Evolutionary conservation across 2,113 vertebrate species (phyloP).

Genomic region (Corythornis vintsioides): DNA sequence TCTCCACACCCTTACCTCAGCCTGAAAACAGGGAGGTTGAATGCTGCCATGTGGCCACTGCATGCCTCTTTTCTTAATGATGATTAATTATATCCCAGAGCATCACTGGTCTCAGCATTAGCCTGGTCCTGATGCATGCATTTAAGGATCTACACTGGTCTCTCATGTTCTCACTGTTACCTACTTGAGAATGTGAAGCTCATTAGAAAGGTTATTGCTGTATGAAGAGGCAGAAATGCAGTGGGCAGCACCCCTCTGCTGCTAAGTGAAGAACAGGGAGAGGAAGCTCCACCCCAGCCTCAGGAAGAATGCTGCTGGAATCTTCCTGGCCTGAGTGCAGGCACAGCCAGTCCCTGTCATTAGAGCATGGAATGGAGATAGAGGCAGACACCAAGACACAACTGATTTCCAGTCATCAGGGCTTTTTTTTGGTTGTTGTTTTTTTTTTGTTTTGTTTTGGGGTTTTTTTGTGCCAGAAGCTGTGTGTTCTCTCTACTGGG

Average conservation of each 20-base stretch:
- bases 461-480: background rate
- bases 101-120: background rate
- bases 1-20: background rate
- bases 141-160: background rate
- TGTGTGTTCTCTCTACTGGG: background rate
- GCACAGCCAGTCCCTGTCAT: fast-evolving
- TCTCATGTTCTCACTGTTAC: background rate
- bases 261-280: fast-evolving
- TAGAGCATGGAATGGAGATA: background rate
- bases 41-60: background rate
- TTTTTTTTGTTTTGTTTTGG: too few species aligned
- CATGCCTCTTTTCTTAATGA: background rate
- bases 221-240: background rate
- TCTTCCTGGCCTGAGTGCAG: background rate
- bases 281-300: background rate
- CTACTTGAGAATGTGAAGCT: background rate
- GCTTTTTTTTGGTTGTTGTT: too few species aligned
- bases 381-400: background rate
- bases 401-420: background rate
- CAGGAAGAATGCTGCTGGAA: background rate
- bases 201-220: background rate
- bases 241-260: fast-evolving
- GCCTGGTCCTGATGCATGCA: background rate
- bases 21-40: background rate
- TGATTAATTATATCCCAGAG: background rate